Evolutionary conservation across 2,888 invertebrate species (phyloP).

Genomic region (Allacma fusca): DNA sequence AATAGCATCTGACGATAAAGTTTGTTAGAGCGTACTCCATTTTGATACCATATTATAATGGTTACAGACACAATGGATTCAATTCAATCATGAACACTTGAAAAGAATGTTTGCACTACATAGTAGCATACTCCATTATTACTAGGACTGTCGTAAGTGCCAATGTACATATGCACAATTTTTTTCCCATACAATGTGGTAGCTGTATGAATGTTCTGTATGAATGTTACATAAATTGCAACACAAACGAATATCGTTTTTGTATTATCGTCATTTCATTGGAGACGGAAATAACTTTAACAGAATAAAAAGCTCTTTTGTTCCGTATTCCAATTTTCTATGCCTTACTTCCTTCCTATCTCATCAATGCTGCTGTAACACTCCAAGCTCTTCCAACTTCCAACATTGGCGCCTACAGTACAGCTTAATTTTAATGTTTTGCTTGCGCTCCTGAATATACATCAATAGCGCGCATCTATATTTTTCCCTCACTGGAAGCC

Average conservation of each 20-base stretch:
- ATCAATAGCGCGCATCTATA: too few species aligned
- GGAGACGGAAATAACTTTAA: slow-evolving; percentile 38
- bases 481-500: too few species aligned
- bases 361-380: background rate
- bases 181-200: too few species aligned
- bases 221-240: background rate
- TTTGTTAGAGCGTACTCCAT: slow-evolving; percentile 7
- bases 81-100: background rate
- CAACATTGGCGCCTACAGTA: background rate
- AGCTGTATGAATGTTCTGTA: too few species aligned
- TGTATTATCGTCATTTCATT: background rate
- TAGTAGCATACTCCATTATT: background rate
- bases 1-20: background rate
- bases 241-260: background rate
- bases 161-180: too few species aligned
- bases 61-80: slow-evolving; percentile 24
- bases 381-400: too few species aligned
- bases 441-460: too few species aligned
- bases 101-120: slow-evolving; percentile 16
- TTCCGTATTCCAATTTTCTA: slow-evolving; percentile 37
- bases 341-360: slow-evolving; percentile 35
- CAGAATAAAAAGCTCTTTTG: slow-evolving; percentile 42
- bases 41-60: background rate
- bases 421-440: too few species aligned
- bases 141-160: too few species aligned